A percentile compares a stretch with the other conserved stretches of the same genome.
These are phyloP conservation scores for Axea sp. DNA, from an alignment of 2,888 invertebrate genomes.

Conservation along the genomic window DNA sequence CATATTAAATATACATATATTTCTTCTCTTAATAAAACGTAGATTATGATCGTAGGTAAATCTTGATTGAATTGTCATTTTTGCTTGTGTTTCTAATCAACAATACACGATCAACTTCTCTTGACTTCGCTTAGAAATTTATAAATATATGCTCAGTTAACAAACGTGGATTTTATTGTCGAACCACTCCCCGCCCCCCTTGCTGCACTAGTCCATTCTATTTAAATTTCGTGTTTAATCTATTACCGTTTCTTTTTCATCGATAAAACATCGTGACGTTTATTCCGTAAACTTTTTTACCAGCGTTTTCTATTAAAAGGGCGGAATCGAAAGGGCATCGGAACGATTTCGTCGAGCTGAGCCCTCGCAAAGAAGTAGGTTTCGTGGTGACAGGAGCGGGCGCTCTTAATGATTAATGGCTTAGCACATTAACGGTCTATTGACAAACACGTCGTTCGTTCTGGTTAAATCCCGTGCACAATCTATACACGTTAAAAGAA, in stretches of 20 bases:
- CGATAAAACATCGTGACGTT: constrained; percentile 30
- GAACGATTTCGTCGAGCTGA: constrained; percentile 64
- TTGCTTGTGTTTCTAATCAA: no score
- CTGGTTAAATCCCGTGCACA: constrained; percentile 62
- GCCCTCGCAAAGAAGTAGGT: constrained; percentile 64
- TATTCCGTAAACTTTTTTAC: constrained; percentile 29
- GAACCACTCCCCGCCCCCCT: no score
- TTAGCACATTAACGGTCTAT: constrained; percentile 80
- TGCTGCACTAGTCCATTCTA: no score
- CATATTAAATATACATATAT: no score
- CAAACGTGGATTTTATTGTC: no score
- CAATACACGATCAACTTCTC: no score
- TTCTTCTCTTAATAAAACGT: no score
- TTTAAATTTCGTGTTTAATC: no score
- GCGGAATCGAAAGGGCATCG: constrained; percentile 52
- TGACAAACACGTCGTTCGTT: constrained; percentile 79
- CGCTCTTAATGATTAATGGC: constrained; percentile 80
- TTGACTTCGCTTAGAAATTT: no score
- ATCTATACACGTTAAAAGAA: constrained; percentile 58
- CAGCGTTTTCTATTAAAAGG: constrained; percentile 46
- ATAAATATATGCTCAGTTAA: no score
- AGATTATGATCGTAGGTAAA: no score
- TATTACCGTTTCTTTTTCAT: constrained; percentile 4
- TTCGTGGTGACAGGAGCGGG: constrained; percentile 74
- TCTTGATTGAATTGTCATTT: no score